Base-by-base conservation (phyloP, 2,888 invertebrate genomes). In the Lasioglossum villosulum region DNA sequence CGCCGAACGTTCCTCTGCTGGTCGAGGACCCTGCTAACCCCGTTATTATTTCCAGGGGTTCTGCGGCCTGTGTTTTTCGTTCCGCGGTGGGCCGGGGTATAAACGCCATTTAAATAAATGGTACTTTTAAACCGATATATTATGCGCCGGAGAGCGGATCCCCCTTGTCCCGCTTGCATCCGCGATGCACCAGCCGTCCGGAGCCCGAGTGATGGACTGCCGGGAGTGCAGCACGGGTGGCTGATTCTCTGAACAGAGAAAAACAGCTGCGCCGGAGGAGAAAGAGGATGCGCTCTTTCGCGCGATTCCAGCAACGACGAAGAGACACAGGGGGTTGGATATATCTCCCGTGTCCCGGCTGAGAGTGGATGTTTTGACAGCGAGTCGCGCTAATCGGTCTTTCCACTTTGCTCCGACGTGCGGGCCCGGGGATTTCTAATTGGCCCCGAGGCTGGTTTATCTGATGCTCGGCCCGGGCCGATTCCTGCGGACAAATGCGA, bases 41-140 rank as follows among this genome's bases (percentile, higher is more conserved):
- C 92, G 92, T 94, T 94, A 94, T 94, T 94, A 94, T 94, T 94
- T 94, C 91, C 91, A 87, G 90, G 8, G 87, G 45, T 45, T 86
- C 90, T 85, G 86, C 79, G 88, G 90, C 86, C 87, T 86, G 90
- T 92, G 91, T 93, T 94, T 94, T 94, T 93, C 91, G 92, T 94
- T 89, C 92, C 90, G 91, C 90, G 91, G 90, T 90, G 91, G 91
- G 90, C 88, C 90, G 88, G 87, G 23, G 52, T 52, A 52, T 90
- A 92, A 93, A 90, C 90, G 91, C 91, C 90, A 92, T 92, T 91
- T 93, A 93, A 95, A 95, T 94, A 94, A 95, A 95, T 94, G 94
- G 93, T 91, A 94, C 94, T 94, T 93, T 93, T 94, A 92, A 93
- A 92, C 93, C 94, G 92, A 95, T 94, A 94, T 94, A 94, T 94